Evolutionary conservation across 1,140 invertebrate species (phyloP), one percentile per base, ranked within the genome.

Genomic region (Brachionus plicatilis): DNA sequence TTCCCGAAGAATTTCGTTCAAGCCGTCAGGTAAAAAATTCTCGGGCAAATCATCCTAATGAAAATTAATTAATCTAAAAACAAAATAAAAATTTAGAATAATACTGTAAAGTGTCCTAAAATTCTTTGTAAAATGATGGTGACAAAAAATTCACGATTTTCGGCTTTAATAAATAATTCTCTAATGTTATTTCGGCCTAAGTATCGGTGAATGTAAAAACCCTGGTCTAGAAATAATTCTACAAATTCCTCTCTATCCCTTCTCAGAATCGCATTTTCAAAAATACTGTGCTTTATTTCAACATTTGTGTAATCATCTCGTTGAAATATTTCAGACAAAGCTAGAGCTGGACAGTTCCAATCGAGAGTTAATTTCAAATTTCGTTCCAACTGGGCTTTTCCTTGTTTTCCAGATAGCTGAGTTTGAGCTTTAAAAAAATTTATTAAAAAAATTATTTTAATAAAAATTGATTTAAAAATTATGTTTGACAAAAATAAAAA

Each of bases 301-400:
- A 88, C 78, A 89, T 82, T 87, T 87, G n/a, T 85, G 86, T 53
- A 86, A 29, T 88, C 88, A 85, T 89, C 88, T 84, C 87, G 87
- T 50, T 88, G 72, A 79, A 90, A 89, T 43, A 91, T 88, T 86
- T 90, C 88, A 17, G 86, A 87, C 27, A 86, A 78, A 3, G 90
- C 90, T 37, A 91, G 85, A 65, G 90, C 88, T 7, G 89, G 88
- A 83, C 88, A 86, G 84, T 91, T 91, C 90, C 90, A 91, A 84
- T 90, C 89, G 17, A 91, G 72, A 7, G 89, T 89, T n/a, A 91
- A 86, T 53, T 88, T 88, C 0, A 91, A 85, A 75, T 90, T 87
- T 86, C 89, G 88, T 75, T 88, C 86, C 24, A 89, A 82, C 85
- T 87, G 86, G 83, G 88, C 86, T 79, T 86, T 84, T 82, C 85